Evolutionary conservation across 2,888 invertebrate species (phyloP).

Genomic region (Cephus rjabovi): DNA sequence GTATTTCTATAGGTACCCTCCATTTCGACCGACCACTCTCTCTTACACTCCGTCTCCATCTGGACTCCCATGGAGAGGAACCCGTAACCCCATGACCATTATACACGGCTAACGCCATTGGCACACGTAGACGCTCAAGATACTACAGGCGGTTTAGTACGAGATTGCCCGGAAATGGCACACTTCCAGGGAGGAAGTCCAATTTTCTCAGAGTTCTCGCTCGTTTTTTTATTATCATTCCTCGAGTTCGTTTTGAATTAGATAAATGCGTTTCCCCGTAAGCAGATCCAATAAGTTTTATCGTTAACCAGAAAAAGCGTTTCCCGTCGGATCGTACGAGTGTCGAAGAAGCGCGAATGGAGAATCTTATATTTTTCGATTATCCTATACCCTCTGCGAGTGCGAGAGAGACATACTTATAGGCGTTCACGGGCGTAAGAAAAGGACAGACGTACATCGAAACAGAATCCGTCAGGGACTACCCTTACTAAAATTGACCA

Average conservation of each 20-base stretch:
- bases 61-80: not conserved
- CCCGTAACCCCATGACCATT: not conserved
- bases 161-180: constrained; percentile 4
- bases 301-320: not conserved
- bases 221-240: not conserved
- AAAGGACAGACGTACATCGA: not conserved
- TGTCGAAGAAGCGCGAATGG: not conserved
- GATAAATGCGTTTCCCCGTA: not conserved
- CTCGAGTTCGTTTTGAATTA: not conserved
- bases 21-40: not conserved
- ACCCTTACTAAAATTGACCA: not conserved
- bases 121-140: not conserved
- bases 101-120: not conserved
- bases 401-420: no score
- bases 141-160: not conserved
- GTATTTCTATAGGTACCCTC: not conserved
- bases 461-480: not conserved
- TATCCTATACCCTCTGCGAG: no score
- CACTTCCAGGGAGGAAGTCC: constrained; percentile 1
- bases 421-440: not conserved
- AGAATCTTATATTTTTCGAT: no score
- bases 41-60: not conserved
- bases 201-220: not conserved
- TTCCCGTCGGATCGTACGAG: not conserved
- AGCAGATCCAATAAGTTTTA: not conserved